These are phyloP conservation scores for Hesperia comma DNA, from an alignment of 2,888 invertebrate species.

Conservation along the genomic window DNA sequence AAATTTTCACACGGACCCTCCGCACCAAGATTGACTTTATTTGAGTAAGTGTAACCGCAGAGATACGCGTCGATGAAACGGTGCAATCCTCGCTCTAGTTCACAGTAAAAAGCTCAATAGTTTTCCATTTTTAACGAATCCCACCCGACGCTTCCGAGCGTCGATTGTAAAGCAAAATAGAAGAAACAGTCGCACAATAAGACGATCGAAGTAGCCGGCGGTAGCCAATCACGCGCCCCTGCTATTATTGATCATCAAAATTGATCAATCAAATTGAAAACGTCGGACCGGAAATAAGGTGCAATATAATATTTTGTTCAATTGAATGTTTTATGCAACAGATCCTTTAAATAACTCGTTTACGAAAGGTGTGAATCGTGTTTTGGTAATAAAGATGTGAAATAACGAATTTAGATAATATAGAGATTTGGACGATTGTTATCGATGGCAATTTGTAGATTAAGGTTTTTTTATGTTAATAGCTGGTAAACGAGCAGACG, in stretches of 20 bases:
- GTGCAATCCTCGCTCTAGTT: slow-evolving; percentile 49
- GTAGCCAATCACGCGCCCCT: slow-evolving; percentile 80
- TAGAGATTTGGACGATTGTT: background rate
- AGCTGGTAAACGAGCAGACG: too few species aligned
- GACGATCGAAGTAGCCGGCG: slow-evolving; percentile 56
- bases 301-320: slow-evolving; percentile 72
- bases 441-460: background rate
- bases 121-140: slow-evolving; percentile 50
- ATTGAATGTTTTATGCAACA: slow-evolving; percentile 68
- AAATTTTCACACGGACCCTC: slow-evolving; percentile 82
- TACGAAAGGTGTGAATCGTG: slow-evolving; percentile 47
- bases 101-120: slow-evolving; percentile 59
- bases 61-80: slow-evolving; percentile 57
- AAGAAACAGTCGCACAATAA: slow-evolving; percentile 57
- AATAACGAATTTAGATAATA: background rate
- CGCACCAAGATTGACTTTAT: slow-evolving; percentile 81
- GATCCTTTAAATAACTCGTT: slow-evolving; percentile 43
- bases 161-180: slow-evolving; percentile 66
- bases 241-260: slow-evolving; percentile 79
- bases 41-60: slow-evolving; percentile 81
- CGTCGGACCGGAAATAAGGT: slow-evolving; percentile 80
- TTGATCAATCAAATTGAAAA: slow-evolving; percentile 83
- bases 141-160: slow-evolving; percentile 50
- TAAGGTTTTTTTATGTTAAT: background rate
- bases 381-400: background rate